Base-by-base conservation (phyloP, 2,113 vertebrate genomes). In the Danionella cerebrum region DNA sequence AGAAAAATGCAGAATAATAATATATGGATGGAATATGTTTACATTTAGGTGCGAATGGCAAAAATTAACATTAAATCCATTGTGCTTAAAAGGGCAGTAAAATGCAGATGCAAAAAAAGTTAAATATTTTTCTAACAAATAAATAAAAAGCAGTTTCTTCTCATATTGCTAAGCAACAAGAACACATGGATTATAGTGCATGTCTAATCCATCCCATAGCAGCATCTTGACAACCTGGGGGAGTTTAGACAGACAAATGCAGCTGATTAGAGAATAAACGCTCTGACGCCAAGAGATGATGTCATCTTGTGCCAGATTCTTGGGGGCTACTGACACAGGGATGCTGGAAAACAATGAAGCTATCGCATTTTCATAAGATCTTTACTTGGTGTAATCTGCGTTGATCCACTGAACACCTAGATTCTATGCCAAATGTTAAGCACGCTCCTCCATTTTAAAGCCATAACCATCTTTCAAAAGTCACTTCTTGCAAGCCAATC, bases 181-280 rank as follows among this genome's bases (percentile, higher is more conserved):
- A 62, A 60, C n/a, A 53, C 35, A 33, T 25, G 57, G 44, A 64
- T 64, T 50, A 36, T 52, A 63, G 38, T 70, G 53, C 62, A 35
- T 63, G 25, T 39, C 57, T 63, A 52, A 70, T 63, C 57, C 19
- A 44, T 53, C 18, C 47, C 22, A 22, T 14, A 52, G 27, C 13
- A 16, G 6, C 29, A 70, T 63, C 25, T 25, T 50, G 55, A 69
- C 18, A 62, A 47, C 45, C 67, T 44, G 24, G 51, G 57, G 35
- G 45, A 60, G 33, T 38, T 60, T 12, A 36, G 19, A 48, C 27
- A 35, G 29, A 63, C 44, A 48, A 64, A 45, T 22, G 29, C 24
- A 31, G 47, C 45, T 42, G 35, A 69, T 62, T 62, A 69, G 24
- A 69, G 67, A 50, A 60, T 51, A 19, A 31, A 50, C 4, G 12